Conservation (phyloP, 2,888 invertebrate species). For the Oxyteleia sp. region DNA sequence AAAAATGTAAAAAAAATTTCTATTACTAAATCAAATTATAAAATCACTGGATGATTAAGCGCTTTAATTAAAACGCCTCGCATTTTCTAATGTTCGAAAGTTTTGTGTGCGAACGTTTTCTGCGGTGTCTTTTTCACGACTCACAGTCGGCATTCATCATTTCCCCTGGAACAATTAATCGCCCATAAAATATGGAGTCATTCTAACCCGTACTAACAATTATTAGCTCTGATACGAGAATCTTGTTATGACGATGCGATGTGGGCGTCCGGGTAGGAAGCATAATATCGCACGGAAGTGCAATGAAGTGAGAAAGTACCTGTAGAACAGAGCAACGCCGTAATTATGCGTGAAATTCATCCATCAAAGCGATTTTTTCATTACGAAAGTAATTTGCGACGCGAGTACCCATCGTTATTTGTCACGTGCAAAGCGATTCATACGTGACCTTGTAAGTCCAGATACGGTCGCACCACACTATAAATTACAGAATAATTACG, state of each 20-base stretch:
- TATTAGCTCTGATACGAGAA: conserved; percentile 21
- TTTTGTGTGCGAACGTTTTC: too few species aligned
- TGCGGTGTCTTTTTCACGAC: not conserved
- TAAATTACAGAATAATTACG: conserved; percentile 49
- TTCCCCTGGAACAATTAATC: conserved; percentile 18
- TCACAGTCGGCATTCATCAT: not conserved
- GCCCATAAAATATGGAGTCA: conserved; percentile 19
- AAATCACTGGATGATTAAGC: too few species aligned
- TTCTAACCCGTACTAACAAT: conserved; percentile 20
- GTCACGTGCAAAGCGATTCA: conserved; percentile 49
- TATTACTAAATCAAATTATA: too few species aligned
- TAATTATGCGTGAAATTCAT: conserved; percentile 54
- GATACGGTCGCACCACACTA: conserved; percentile 24
- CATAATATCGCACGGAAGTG: conserved; percentile 46
- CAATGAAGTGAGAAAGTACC: conserved; percentile 55
- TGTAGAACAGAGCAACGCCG: conserved; percentile 26
- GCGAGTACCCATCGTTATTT: conserved; percentile 16
- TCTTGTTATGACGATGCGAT: conserved; percentile 22
- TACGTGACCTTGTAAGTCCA: conserved; percentile 37
- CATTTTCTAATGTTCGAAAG: too few species aligned
- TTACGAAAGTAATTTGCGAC: conserved; percentile 5
- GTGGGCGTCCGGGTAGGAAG: conserved; percentile 56
- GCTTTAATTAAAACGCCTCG: too few species aligned
- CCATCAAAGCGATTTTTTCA: conserved; percentile 36
- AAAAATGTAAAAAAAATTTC: too few species aligned